phyloP scores from a whole-genome alignment of 2,797 vertebrate species.

The Phrynocephalus guinanensis region DNA sequence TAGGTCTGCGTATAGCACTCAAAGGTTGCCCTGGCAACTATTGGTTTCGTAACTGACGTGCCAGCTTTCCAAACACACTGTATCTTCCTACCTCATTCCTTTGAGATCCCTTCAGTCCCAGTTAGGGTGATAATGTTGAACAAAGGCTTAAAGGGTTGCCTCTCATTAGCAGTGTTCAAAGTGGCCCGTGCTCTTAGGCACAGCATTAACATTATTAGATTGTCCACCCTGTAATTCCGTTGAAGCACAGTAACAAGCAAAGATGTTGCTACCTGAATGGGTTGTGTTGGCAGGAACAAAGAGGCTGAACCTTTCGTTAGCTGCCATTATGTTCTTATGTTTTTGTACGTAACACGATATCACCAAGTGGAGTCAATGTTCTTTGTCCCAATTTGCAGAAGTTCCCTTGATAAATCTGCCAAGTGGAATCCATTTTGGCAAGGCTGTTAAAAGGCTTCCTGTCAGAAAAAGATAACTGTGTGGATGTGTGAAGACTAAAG shows the following conservation, averaged over 20 bases:
- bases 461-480: slow-evolving; percentile 32
- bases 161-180: background rate
- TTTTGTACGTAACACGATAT: slow-evolving; percentile 25
- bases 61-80: background rate
- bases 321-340: slow-evolving; percentile 49
- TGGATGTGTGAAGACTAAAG: background rate
- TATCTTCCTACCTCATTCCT: slow-evolving; percentile 13
- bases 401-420: slow-evolving; percentile 38
- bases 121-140: background rate
- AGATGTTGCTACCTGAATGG: slow-evolving; percentile 36
- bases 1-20: background rate
- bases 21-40: slow-evolving; percentile 20
- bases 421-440: slow-evolving; percentile 21
- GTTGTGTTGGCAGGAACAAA: slow-evolving; percentile 40
- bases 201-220: slow-evolving; percentile 15
- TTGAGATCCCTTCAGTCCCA: slow-evolving; percentile 8
- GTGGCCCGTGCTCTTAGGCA: background rate
- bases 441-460: slow-evolving; percentile 17
- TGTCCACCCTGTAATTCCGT: background rate
- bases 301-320: slow-evolving; percentile 49
- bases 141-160: background rate
- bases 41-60: background rate
- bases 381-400: slow-evolving; percentile 50
- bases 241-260: slow-evolving; percentile 48
- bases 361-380: slow-evolving; percentile 40